Evolutionary conservation across 2,888 invertebrate genomes (phyloP), one percentile per base, ranked within the genome.

Genomic region (Agriopis aurantiaria): DNA sequence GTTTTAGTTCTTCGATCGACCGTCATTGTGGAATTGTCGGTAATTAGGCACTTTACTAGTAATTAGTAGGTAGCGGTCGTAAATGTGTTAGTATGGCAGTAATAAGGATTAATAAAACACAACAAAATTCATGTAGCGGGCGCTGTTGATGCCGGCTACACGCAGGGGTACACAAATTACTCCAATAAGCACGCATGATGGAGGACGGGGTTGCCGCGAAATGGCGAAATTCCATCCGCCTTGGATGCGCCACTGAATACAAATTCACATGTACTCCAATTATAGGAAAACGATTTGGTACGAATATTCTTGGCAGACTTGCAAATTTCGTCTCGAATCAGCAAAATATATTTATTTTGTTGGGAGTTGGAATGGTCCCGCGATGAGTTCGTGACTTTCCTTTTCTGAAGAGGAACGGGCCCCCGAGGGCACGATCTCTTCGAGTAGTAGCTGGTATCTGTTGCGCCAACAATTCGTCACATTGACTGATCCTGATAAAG

Each of bases 211-310:
- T 86, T 83, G 83, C 86, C 90, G 89, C 91, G 91, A 88, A 92
- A 91, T 86, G 91, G 90, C 88, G 87, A 84, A 91, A 91, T 91
- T 91, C 91, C 92, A 92, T 91, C 90, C 91, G 87, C 89, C 85
- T 88, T 90, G 86, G 91, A 92, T 92, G 92, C 92, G 92, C 92
- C 86, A 89, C 93, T 93, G 93, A 94, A 94, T 94, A 94, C 93
- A 92, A 93, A 94, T 94, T 93, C 93, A 92, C 90, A 94, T 93
- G 93, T 93, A 93, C 92, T 93, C 93, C 93, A 94, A 94, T 94
- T 94, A 94, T 93, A 93, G 93, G 93, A 94, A 94, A 94, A 94
- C 93, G 93, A 94, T 94, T 93, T 93, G 91, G 89, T 93, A 92
- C 89, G 91, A 93, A 94, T 93, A 93, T 93, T 93, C 93, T 93